phyloP scores from a whole-genome alignment of 1,140 invertebrate species.

The Steinernema khuongi region DNA sequence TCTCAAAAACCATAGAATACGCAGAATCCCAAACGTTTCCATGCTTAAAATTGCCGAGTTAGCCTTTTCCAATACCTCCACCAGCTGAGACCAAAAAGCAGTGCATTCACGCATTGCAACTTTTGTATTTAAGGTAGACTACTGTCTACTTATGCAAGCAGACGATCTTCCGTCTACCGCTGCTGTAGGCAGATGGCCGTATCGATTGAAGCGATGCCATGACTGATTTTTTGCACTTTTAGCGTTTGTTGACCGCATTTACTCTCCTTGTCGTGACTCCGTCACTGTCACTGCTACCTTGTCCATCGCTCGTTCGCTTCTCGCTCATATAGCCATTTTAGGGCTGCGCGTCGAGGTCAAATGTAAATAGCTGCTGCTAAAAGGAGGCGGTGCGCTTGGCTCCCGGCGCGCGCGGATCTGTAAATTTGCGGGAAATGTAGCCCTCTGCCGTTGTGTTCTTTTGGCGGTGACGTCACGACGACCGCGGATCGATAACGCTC shows the following conservation, averaged over 20 bases:
- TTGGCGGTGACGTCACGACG: not conserved
- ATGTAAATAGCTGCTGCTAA: not conserved
- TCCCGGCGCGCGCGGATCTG: slow-evolving; percentile 7
- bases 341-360: not conserved
- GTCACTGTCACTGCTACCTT: not conserved
- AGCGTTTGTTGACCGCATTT: not conserved
- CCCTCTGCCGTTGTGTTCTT: not conserved
- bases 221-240: slow-evolving; percentile 13
- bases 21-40: too few relatives aligned
- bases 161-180: not conserved
- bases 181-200: not conserved
- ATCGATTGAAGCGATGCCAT: not conserved
- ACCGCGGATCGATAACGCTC: slow-evolving; percentile 2
- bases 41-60: too few relatives aligned
- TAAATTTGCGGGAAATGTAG: slow-evolving; percentile 9
- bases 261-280: not conserved
- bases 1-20: too few relatives aligned
- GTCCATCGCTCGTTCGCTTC: not conserved
- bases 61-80: too few relatives aligned
- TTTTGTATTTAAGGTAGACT: too few relatives aligned
- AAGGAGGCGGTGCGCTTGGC: not conserved
- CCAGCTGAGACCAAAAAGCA: too few relatives aligned
- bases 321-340: not conserved
- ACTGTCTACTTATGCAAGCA: not conserved
- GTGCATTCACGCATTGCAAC: too few relatives aligned